A percentile compares a stretch with the other conserved stretches of the same genome.
Evolutionary conservation across 2,888 invertebrate genomes (phyloP).

Genomic region (Zeuzera pyrina): DNA sequence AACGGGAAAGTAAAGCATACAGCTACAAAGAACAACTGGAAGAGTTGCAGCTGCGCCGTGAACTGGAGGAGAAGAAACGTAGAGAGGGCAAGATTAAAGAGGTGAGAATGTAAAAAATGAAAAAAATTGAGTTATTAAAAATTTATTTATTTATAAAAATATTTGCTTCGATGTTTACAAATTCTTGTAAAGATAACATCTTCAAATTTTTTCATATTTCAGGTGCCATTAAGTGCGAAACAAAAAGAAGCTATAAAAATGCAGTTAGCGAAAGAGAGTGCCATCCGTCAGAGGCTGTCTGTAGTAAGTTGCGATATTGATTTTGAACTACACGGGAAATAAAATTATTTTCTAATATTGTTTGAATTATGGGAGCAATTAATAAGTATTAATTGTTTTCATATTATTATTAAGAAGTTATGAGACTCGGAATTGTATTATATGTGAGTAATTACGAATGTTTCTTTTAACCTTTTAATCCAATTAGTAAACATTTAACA

Average conservation of each 20-base stretch:
- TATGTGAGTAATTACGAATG: too few relatives aligned
- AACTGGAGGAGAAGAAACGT: conserved; percentile 90
- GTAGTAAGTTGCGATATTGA: conserved; percentile 49
- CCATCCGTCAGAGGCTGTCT: conserved; percentile 79
- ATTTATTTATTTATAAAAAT: too few relatives aligned
- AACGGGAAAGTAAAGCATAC: conserved; percentile 96
- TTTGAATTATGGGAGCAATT: too few relatives aligned
- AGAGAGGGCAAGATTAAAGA: conserved; percentile 84
- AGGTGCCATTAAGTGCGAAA: conserved; percentile 78
- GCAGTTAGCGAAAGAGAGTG: conserved; percentile 88
- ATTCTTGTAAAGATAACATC: background rate
- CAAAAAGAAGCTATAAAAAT: conserved; percentile 93
- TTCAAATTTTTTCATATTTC: conserved; percentile 4
- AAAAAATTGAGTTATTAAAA: background rate
- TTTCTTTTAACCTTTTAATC: too few relatives aligned
- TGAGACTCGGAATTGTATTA: too few relatives aligned
- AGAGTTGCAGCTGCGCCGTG: conserved; percentile 92
- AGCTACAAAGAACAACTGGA: conserved; percentile 97
- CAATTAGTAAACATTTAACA: background rate
- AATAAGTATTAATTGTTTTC: too few relatives aligned
- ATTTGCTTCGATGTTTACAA: background rate
- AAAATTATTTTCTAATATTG: too few relatives aligned
- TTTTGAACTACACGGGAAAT: too few relatives aligned
- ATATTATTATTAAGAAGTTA: too few relatives aligned
- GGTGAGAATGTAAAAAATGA: conserved; percentile 24